A percentile compares a stretch with the other conserved stretches of the same genome.
Conservation (phyloP, 2,113 vertebrate genomes). For the Scatophagus argus region DNA sequence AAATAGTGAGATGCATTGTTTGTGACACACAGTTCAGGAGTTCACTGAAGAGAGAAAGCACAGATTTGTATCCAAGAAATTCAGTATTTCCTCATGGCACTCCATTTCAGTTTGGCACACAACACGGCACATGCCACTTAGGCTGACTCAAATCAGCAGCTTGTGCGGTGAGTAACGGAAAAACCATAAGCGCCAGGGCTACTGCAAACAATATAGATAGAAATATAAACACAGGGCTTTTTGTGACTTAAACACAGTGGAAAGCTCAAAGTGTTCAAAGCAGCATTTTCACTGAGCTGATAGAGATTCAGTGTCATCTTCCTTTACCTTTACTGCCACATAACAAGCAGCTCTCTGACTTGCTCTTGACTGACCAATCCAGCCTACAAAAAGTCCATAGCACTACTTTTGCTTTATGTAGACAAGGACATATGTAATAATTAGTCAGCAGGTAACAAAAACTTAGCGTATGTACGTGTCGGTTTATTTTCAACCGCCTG, state of each 20-base stretch:
- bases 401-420: neutral
- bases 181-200: neutral
- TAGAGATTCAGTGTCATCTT: neutral
- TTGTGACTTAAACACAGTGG: neutral
- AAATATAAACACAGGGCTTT: neutral
- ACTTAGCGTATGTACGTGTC: neutral
- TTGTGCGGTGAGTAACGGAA: neutral
- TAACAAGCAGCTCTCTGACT: neutral
- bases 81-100: neutral
- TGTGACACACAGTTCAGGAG: slow-evolving; percentile 20
- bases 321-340: neutral
- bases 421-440: neutral
- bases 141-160: neutral
- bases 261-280: neutral
- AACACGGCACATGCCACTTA: neutral
- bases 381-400: neutral
- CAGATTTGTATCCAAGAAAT: slow-evolving; percentile 15
- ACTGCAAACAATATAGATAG: neutral
- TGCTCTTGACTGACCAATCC: neutral
- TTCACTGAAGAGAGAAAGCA: neutral
- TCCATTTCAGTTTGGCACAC: neutral
- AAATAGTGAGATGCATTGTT: slow-evolving; percentile 24
- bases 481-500: neutral
- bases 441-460: neutral
- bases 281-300: too few species aligned